Evolutionary conservation across 2,113 vertebrate genomes (phyloP), one percentile per base, ranked within the genome.

Genomic region (Picathartes gymnocephalus): DNA sequence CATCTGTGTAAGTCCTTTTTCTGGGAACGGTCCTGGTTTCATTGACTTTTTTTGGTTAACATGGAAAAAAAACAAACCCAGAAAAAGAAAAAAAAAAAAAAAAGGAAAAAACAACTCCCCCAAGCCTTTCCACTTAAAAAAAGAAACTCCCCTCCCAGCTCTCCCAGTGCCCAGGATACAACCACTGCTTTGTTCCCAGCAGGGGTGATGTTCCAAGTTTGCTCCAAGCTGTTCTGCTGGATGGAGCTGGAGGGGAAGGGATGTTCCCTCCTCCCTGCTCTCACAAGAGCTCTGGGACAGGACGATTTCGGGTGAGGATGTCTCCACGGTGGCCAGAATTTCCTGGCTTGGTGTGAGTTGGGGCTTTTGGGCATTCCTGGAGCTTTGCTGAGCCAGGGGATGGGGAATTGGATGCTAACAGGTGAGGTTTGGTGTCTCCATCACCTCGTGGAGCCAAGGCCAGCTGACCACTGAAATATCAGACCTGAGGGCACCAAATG

Each of bases 181-280:
- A 72, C n/a, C 62, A 21, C 5, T 64, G 85, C 95, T 95, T 90
- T 86, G 90, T 96, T 97, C 81, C 72, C 80, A 81, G 76, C 37
- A 11, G 1, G 40, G 62, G 9, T 78, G 42, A 24, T 68, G 72
- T 58, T 82, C 81, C 79, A 85, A 68, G 78, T 74, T 71, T 71
- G 60, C 53, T 54, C 57, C 8, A 9, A 57, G 91, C 95, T 54
- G 64, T 54, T 69, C 81, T 4, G 15, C 40, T 10, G 35, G 39
- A 21, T 6, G 16, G 28, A 18, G 54, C 62, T 0, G 13, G 44
- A 35, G 30, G 53, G 48, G 37, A 76, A 76, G 44, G 72, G 78
- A 64, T 45, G 70, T 39, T 51, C 51, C 83, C 74, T 78, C 23
- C 74, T 42, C 47, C 3, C 35, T 31, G 65, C 73, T 65, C 17